Base-by-base conservation (phyloP, 1,140 invertebrate species). In the Pentalonia nigronervosa region DNA sequence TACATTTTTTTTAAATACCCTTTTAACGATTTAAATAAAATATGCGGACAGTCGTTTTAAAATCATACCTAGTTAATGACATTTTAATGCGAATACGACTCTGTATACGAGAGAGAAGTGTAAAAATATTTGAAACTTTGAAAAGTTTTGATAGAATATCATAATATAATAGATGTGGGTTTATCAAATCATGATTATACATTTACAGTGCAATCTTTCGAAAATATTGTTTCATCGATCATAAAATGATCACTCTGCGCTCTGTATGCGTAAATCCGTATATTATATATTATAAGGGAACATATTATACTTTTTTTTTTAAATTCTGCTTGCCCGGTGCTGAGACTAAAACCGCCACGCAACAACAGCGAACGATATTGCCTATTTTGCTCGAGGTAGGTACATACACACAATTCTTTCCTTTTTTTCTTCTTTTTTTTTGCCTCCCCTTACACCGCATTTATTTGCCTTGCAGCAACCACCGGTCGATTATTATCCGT, bases 401-500 rank as follows among this genome's bases (percentile, higher is more conserved):
- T 34, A 53, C 87, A 89, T 48, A 89, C 30, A 23, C 47, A 47
- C 84, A 47, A n/a, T 30, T n/a, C 25, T 88, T 88, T 30, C 14
- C 41, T 47, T 88, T 21, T 88, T 50, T 7, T 2, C 34, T 50
- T 87, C 50, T 88, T 50, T 53, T 53, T 53, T 53, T 50, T 88
- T n/a, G n/a, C 47, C n/a, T 89, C 30, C 34, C 48, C 21, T 21
- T 89, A 48, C 30, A 36, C 87, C 30, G 48, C 48, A 89, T 89
- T 89, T 36, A n/a, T 56, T 53, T 53, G 88, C 48, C 48, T 89
- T 48, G 88, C 88, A 53, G 88, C 48, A 56, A 41, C n/a, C 88
- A 36, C 87, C 88, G 88, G 88, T 56, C 88, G 88, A 89, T 89
- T 89, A 89, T 56, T 56, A 56, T 89, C 88, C 88, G 50, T 36